phyloP scores from a whole-genome alignment of 1,140 invertebrate genomes.

The Anoplophora glabripennis region DNA sequence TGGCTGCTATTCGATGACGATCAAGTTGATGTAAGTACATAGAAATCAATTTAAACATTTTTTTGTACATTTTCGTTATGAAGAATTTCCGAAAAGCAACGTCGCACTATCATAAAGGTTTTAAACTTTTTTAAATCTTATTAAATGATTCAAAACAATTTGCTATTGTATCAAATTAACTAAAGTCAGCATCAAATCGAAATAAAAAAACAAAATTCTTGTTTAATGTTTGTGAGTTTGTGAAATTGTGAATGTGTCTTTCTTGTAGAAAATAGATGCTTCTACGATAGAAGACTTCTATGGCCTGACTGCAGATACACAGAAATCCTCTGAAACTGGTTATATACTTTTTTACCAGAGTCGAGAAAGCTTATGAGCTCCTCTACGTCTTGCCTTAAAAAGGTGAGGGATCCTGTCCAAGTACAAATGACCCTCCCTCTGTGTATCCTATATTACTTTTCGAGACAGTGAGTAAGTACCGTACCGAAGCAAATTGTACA shows the following conservation, averaged over 20 bases:
- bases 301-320: slow-evolving; percentile 95
- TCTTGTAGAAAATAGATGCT: slow-evolving; percentile 94
- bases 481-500: slow-evolving; percentile 5
- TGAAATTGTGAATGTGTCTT: slow-evolving; percentile 10
- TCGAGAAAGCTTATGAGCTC: slow-evolving; percentile 63
- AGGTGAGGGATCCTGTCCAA: neutral
- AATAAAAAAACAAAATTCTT: no score
- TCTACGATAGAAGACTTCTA: slow-evolving; percentile 99
- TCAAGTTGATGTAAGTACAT: slow-evolving; percentile 92
- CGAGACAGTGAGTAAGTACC: neutral
- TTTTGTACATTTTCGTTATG: no score
- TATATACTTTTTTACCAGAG: slow-evolving; percentile 99
- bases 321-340: slow-evolving; percentile 98
- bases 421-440: slow-evolving; percentile 2
- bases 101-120: no score
- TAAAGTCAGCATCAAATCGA: no score
- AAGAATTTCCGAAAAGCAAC: no score
- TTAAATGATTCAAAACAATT: no score
- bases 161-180: no score
- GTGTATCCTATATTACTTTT: neutral
- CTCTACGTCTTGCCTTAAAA: slow-evolving; percentile 36
- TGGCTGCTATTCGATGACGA: slow-evolving; percentile 99
- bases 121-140: no score
- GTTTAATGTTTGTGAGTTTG: no score
- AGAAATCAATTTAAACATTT: no score